Conservation (phyloP, 2,888 invertebrate genomes). For the Oegoconia quadripuncta region DNA sequence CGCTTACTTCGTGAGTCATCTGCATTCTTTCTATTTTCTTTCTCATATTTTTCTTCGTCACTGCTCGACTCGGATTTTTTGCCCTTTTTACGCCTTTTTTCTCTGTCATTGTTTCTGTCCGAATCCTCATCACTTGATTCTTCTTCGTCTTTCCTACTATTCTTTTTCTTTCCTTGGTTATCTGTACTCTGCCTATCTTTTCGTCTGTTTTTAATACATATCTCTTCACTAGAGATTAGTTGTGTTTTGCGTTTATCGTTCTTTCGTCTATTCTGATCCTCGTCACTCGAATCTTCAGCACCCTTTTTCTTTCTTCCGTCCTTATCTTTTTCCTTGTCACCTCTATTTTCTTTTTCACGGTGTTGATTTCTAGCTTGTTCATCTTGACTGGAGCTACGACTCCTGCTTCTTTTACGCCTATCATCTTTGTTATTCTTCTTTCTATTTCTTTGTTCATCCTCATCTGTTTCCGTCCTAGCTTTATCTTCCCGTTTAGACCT, state of each 20-base stretch:
- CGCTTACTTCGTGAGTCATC: conserved; percentile 4
- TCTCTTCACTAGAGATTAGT: conserved; percentile 7
- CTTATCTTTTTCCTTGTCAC: conserved; percentile 6
- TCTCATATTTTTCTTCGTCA: no score
- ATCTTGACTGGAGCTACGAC: not conserved
- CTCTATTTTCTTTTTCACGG: not conserved
- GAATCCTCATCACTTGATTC: conserved; percentile 5
- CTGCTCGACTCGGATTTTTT: no score
- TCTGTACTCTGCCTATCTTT: conserved; percentile 13
- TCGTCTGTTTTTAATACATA: conserved; percentile 6
- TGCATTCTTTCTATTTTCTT: no score
- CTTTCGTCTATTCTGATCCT: conserved; percentile 14
- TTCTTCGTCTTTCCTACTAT: conserved; percentile 3
- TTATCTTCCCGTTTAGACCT: conserved; percentile 11
- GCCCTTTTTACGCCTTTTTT: conserved; percentile 1
- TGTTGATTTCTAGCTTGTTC: conserved; percentile 7
- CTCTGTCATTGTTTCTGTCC: conserved; percentile 2
- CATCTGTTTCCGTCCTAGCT: conserved; percentile 13
- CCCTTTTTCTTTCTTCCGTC: conserved; percentile 1
- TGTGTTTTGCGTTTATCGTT: conserved; percentile 9
- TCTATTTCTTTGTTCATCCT: conserved; percentile 14
- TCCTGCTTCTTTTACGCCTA: conserved; percentile 19
- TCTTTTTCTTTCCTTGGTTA: conserved; percentile 2
- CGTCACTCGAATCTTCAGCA: conserved; percentile 11
- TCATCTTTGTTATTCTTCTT: conserved; percentile 12